Evolutionary conservation across 2,888 invertebrate species (phyloP).

Genomic region (Aromia moschata): DNA sequence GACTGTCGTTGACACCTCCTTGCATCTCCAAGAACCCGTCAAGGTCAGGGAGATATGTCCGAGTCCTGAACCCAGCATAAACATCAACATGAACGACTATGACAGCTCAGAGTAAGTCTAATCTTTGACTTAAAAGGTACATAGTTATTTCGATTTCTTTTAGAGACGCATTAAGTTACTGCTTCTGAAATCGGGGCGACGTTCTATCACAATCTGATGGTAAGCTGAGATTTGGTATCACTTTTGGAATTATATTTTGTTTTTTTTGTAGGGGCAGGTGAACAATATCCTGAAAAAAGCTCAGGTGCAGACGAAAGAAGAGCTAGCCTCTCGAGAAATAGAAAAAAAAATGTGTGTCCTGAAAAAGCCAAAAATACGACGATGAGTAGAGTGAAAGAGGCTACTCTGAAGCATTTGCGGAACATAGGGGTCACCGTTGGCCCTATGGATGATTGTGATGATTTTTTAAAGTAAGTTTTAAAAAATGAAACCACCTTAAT

Average conservation of each 20-base stretch:
- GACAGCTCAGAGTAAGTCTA: conserved; percentile 56
- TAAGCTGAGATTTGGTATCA: no score
- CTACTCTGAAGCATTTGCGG: conserved; percentile 58
- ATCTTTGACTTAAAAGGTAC: neutral
- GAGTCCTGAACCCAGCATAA: conserved; percentile 65
- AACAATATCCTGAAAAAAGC: conserved; percentile 66
- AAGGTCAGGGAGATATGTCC: conserved; percentile 57
- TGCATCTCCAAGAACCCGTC: conserved; percentile 55
- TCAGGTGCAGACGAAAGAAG: conserved; percentile 47
- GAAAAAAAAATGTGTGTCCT: conserved; percentile 10
- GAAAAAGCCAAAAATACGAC: conserved; percentile 45
- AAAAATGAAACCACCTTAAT: no score
- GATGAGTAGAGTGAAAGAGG: conserved; percentile 57
- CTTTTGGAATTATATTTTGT: no score
- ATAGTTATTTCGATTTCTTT: no score
- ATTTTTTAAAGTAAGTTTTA: conserved; percentile 14
- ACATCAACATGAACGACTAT: conserved; percentile 66
- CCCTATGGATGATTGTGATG: conserved; percentile 42
- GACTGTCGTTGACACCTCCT: conserved; percentile 50
- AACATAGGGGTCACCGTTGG: conserved; percentile 56
- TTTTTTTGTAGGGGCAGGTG: conserved; percentile 62
- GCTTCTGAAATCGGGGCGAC: conserved; percentile 73
- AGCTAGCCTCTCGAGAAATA: conserved; percentile 22
- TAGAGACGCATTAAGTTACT: conserved; percentile 58
- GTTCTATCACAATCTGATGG: conserved; percentile 77